Evolutionary conservation across 2,888 invertebrate species (phyloP).

Genomic region (Callosobruchus maculatus): DNA sequence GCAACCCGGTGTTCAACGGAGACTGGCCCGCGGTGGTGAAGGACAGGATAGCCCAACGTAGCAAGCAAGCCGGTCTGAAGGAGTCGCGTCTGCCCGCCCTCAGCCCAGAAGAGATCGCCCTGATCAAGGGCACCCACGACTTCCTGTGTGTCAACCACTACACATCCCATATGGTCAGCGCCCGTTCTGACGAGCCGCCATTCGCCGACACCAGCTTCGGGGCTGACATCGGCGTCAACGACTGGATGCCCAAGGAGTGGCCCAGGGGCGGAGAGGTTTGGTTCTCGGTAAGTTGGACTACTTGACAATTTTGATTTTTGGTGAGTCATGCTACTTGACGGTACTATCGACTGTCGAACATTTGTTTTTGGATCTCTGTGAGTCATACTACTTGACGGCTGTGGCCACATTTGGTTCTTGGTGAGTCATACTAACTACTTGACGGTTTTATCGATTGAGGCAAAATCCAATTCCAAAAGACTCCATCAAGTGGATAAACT

Average conservation of each 20-base stretch:
- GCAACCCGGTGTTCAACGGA: slow-evolving; percentile 59
- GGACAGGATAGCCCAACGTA: slow-evolving; percentile 55
- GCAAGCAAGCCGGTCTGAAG: slow-evolving; percentile 45
- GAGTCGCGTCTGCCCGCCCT: slow-evolving; percentile 62
- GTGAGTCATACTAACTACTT: no score
- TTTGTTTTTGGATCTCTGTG: no score
- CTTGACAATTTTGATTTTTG: no score
- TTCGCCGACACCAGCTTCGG: slow-evolving; percentile 3
- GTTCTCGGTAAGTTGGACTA: background rate
- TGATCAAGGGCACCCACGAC: slow-evolving; percentile 62
- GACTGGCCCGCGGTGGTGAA: slow-evolving; percentile 67
- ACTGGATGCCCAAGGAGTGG: slow-evolving; percentile 2
- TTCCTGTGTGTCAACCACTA: slow-evolving; percentile 72
- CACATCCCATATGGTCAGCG: slow-evolving; percentile 53
- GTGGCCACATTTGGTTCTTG: no score
- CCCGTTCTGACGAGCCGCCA: slow-evolving; percentile 4
- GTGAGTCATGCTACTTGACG: no score
- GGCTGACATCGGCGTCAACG: slow-evolving; percentile 4
- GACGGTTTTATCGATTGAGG: no score
- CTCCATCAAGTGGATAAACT: no score
- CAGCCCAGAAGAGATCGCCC: slow-evolving; percentile 56
- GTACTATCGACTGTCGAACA: no score
- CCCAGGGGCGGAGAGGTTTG: background rate
- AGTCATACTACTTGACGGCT: no score
- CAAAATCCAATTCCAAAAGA: no score